Evolutionary conservation across 2,888 invertebrate genomes (phyloP).

Genomic region (Drosophila bunnanda): DNA sequence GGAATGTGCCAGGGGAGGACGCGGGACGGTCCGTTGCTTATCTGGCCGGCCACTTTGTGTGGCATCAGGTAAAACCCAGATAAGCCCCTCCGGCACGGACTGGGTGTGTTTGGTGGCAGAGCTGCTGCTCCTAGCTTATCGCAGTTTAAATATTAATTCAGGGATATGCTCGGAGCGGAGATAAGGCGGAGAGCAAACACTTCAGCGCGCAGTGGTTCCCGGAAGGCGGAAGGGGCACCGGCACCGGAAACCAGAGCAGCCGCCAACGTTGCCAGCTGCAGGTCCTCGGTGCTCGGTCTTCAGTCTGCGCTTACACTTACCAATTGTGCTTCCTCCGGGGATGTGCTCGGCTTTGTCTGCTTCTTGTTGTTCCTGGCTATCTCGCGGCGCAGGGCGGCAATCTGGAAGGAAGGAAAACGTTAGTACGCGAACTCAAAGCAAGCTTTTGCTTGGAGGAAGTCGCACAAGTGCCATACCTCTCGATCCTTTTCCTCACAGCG

Average conservation of each 20-base stretch:
- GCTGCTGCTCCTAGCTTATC: constrained; percentile 59
- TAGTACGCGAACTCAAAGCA: not conserved
- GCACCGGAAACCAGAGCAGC: constrained; percentile 12
- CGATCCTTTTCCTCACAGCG: constrained; percentile 87
- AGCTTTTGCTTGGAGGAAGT: constrained; percentile 12
- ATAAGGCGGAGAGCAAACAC: constrained; percentile 40
- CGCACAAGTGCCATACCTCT: constrained; percentile 85
- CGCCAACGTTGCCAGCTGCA: constrained; percentile 20
- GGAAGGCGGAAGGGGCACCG: constrained; percentile 20
- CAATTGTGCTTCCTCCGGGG: constrained; percentile 15
- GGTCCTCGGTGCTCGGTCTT: constrained; percentile 10
- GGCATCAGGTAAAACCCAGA: constrained; percentile 65
- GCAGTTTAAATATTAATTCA: constrained; percentile 76
- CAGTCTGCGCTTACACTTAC: constrained; percentile 17
- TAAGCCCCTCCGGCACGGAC: constrained; percentile 19
- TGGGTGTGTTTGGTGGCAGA: constrained; percentile 6
- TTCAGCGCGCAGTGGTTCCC: constrained; percentile 22
- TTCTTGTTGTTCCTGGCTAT: constrained; percentile 77
- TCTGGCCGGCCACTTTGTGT: constrained; percentile 21
- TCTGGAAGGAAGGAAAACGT: constrained; percentile 69
- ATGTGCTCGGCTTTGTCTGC: constrained; percentile 13
- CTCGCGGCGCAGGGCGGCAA: constrained; percentile 83
- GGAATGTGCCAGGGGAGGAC: constrained; percentile 23
- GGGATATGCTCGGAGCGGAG: constrained; percentile 55
- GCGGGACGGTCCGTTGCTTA: constrained; percentile 5